Evolutionary conservation across 53 echinoderm and acorn worm genomes (phyloP).

Genomic region (Echinometra lucunter): DNA sequence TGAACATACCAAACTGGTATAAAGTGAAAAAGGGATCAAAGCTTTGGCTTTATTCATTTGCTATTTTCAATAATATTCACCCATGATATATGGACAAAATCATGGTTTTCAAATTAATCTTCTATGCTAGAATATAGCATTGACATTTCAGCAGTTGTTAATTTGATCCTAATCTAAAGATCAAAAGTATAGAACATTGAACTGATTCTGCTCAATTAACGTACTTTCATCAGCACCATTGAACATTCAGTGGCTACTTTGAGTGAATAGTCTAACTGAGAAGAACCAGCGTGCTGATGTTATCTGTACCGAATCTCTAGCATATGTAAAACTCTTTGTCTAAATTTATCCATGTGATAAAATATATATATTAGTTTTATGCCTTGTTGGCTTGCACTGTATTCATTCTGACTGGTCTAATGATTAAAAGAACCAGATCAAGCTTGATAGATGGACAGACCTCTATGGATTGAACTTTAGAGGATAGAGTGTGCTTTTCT

Average conservation of each 20-base stretch:
- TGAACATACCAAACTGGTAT: too few relatives aligned
- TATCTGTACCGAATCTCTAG: too few relatives aligned
- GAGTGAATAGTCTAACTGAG: background rate
- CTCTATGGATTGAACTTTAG: too few relatives aligned
- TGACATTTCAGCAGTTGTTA: slow-evolving; percentile 4
- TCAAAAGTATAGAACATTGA: background rate
- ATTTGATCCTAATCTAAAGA: slow-evolving; percentile 4
- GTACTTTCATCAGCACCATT: background rate
- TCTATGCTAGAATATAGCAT: background rate
- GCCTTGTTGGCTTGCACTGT: too few relatives aligned
- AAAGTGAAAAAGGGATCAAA: too few relatives aligned
- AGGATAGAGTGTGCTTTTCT: background rate
- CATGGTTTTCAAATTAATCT: background rate
- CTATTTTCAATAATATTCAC: background rate
- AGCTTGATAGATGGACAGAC: too few relatives aligned
- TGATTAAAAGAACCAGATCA: too few relatives aligned
- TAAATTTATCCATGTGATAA: too few relatives aligned
- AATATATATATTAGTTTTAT: too few relatives aligned
- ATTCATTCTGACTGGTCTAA: too few relatives aligned
- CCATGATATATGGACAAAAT: background rate
- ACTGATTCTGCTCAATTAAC: background rate
- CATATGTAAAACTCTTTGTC: too few relatives aligned
- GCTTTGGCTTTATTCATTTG: too few relatives aligned
- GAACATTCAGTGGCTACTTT: background rate
- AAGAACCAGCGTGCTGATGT: background rate